A percentile compares a stretch with the other conserved stretches of the same genome.
phyloP scores from a whole-genome alignment of 1,140 invertebrate genomes.

The Oncopodura yosiiana region DNA sequence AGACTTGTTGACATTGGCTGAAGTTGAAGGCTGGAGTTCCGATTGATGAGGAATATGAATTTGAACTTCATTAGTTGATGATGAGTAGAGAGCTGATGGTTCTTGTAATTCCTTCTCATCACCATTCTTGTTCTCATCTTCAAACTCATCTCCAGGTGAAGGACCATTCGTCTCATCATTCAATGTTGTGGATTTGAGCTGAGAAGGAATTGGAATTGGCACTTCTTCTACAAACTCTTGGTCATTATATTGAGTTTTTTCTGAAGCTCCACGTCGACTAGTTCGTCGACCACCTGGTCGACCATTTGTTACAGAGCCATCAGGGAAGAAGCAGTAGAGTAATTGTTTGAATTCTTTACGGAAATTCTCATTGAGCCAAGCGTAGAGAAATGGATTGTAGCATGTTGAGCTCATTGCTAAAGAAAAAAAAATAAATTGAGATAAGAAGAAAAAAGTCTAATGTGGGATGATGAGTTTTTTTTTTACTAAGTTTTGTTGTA shows the following conservation, averaged over 20 bases:
- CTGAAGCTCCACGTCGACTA: neutral
- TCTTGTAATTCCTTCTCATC: no score
- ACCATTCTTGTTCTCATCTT: constrained; percentile 7
- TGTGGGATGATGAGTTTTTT: no score
- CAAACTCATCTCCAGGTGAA: constrained; percentile 20
- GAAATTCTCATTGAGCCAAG: constrained; percentile 98
- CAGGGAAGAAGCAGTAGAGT: constrained; percentile 57
- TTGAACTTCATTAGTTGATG: constrained; percentile 9
- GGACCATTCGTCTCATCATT: no score
- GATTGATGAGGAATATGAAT: neutral
- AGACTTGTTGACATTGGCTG: no score
- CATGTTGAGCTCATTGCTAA: constrained; percentile 46
- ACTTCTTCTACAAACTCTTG: no score
- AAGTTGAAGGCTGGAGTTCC: no score
- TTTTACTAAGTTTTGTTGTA: no score
- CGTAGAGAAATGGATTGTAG: constrained; percentile 55
- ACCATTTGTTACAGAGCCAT: constrained; percentile 30
- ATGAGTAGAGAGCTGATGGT: constrained; percentile 12
- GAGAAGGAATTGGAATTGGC: constrained; percentile 19
- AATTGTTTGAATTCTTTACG: constrained; percentile 90
- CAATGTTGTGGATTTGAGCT: neutral
- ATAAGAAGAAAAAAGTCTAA: no score
- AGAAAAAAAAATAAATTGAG: no score
- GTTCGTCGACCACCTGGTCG: neutral
- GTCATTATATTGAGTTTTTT: no score